These are phyloP conservation scores for Cynocephalus volans DNA, from an alignment of 2,113 vertebrate genomes.

Conservation along the genomic window DNA sequence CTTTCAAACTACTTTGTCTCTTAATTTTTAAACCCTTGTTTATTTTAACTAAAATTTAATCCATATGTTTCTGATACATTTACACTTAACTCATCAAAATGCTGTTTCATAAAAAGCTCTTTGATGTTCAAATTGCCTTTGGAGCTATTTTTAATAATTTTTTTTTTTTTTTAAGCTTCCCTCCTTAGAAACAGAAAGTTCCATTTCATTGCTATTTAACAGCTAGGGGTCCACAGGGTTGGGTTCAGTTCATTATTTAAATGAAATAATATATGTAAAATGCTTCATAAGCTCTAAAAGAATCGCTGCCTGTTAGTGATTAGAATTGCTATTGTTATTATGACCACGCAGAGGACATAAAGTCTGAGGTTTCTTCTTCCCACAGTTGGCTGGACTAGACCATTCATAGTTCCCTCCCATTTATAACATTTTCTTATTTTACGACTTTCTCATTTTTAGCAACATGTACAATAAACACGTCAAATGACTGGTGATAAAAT, in stretches of 20 bases:
- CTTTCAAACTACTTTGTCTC: constrained; percentile 77
- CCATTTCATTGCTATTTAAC: constrained; percentile 79
- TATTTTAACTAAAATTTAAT: constrained; percentile 83
- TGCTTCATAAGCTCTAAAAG: constrained; percentile 73
- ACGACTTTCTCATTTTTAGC: constrained; percentile 50
- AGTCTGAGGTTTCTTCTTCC: not conserved
- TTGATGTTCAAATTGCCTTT: constrained; percentile 85
- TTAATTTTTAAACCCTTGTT: constrained; percentile 83
- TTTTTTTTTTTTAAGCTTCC: constrained; percentile 54
- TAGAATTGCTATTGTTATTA: constrained; percentile 15
- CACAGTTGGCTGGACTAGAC: not conserved
- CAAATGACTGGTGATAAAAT: not conserved
- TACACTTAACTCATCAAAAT: constrained; percentile 87
- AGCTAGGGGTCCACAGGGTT: constrained; percentile 60
- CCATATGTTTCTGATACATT: constrained; percentile 85
- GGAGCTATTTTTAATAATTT: constrained; percentile 83
- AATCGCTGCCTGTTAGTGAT: constrained; percentile 46
- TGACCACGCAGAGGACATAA: not conserved
- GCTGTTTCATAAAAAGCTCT: constrained; percentile 82
- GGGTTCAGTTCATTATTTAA: constrained; percentile 76
- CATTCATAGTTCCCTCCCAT: not conserved
- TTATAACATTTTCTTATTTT: constrained; percentile 35
- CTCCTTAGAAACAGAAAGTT: constrained; percentile 82
- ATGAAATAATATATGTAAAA: constrained; percentile 82
- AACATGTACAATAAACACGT: not conserved